Evolutionary conservation across 2,797 vertebrate species (phyloP).

Genomic region (Anabacerthia variegaticeps): DNA sequence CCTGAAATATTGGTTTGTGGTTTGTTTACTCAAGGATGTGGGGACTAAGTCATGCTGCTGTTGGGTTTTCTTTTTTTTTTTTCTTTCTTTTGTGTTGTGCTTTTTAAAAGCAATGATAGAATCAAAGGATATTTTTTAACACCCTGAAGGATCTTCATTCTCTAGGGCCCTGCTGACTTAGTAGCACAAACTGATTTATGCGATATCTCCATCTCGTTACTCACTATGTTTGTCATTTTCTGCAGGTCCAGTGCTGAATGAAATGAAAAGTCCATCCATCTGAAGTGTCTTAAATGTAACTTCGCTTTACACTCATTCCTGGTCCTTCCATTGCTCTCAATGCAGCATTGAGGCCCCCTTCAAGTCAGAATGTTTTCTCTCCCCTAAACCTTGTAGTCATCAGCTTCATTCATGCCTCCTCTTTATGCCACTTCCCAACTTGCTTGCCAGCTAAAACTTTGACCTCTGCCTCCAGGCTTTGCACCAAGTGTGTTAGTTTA

Average conservation of each 20-base stretch:
- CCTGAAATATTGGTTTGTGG: conserved; percentile 34
- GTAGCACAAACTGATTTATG: not conserved
- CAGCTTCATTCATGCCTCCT: not conserved
- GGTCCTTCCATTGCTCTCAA: not conserved
- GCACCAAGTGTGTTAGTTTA: not conserved
- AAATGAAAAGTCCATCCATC: not conserved
- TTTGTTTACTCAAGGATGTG: conserved; percentile 36
- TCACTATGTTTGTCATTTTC: not conserved
- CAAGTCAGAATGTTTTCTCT: not conserved
- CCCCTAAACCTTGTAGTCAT: not conserved
- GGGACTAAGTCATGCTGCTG: not conserved
- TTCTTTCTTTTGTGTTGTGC: not conserved
- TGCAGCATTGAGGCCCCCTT: not conserved
- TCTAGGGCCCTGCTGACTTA: not conserved
- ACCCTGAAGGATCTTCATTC: not conserved
- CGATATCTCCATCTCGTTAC: not conserved
- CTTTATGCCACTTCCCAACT: not conserved
- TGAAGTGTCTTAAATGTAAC: not conserved
- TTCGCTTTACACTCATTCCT: not conserved
- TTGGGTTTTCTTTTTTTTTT: not conserved
- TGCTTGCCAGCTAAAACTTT: not conserved
- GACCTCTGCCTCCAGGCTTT: not conserved
- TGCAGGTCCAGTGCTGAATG: not conserved
- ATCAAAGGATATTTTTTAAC: not conserved
- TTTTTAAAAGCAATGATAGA: not conserved